Evolutionary conservation across 1,140 invertebrate genomes (phyloP).

Genomic region (Caerostris extrusa): DNA sequence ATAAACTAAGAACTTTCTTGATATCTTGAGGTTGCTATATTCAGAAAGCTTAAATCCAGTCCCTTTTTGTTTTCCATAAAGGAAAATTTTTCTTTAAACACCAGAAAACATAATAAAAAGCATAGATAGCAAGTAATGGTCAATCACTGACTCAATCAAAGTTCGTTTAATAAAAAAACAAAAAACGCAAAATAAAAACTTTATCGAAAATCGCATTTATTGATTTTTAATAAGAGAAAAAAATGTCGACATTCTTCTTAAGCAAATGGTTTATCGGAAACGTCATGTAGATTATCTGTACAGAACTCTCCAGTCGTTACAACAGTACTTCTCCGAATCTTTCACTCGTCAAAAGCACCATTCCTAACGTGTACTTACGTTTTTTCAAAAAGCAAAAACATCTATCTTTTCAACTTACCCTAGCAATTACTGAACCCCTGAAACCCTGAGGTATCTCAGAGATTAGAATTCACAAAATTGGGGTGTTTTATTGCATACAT

Average conservation of each 20-base stretch:
- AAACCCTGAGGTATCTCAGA: conserved; percentile 25
- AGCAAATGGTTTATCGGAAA: conserved; percentile 60
- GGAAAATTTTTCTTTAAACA: no score
- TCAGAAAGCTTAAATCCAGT: no score
- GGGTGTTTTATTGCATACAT: conserved; percentile 65
- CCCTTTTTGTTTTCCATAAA: no score
- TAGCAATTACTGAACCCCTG: conserved; percentile 57
- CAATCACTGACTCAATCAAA: conserved; percentile 36
- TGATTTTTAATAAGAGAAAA: conserved; percentile 63
- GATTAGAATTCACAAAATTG: conserved; percentile 51
- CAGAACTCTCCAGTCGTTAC: conserved; percentile 53
- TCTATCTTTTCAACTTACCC: conserved; percentile 56
- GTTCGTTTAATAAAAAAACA: background rate
- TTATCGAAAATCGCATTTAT: conserved; percentile 71
- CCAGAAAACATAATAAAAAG: no score
- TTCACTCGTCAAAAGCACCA: conserved; percentile 46
- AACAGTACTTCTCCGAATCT: conserved; percentile 1
- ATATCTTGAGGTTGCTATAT: no score
- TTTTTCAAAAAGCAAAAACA: conserved; percentile 64
- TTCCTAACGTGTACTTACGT: conserved; percentile 54
- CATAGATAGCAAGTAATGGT: background rate
- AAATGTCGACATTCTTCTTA: conserved; percentile 49
- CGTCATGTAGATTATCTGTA: conserved; percentile 51
- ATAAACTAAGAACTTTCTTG: no score
- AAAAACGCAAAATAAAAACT: conserved; percentile 20